Percentiles rank a stretch among this genome's conserved stretches.
Conservation (phyloP, 2,888 invertebrate genomes). For the Orthosia gracilis region DNA sequence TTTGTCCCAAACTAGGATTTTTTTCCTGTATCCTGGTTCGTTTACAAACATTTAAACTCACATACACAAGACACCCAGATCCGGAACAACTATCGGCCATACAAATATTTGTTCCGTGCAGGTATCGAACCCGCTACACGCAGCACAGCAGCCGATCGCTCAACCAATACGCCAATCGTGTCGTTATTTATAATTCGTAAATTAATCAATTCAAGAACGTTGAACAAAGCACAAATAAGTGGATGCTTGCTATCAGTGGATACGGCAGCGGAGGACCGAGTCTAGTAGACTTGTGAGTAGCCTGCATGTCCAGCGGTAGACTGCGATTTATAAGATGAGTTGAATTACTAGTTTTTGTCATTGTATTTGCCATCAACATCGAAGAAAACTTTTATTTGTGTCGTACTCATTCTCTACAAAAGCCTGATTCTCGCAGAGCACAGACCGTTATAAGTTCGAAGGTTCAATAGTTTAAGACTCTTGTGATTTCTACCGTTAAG, state of each 20-base stretch:
- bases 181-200: no score
- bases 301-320: not conserved
- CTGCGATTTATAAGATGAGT: no score
- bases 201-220: not conserved
- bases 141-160: no score
- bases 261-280: no score
- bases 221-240: not conserved
- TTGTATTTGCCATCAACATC: not conserved
- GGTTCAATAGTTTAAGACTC: not conserved
- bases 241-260: not conserved
- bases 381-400: not conserved
- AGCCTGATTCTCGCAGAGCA: not conserved
- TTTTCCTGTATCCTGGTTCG: no score
- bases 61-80: no score
- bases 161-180: no score
- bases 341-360: not conserved
- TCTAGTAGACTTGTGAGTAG: not conserved
- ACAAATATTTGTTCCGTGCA: no score
- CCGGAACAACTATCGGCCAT: no score
- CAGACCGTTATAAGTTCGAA: not conserved
- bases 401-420: not conserved
- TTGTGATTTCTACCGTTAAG: conserved; percentile 7
- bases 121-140: no score
- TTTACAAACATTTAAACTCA: no score
- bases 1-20: no score